Evolutionary conservation across 2,888 invertebrate genomes (phyloP).

Genomic region (Dicyrtoma fusca): DNA sequence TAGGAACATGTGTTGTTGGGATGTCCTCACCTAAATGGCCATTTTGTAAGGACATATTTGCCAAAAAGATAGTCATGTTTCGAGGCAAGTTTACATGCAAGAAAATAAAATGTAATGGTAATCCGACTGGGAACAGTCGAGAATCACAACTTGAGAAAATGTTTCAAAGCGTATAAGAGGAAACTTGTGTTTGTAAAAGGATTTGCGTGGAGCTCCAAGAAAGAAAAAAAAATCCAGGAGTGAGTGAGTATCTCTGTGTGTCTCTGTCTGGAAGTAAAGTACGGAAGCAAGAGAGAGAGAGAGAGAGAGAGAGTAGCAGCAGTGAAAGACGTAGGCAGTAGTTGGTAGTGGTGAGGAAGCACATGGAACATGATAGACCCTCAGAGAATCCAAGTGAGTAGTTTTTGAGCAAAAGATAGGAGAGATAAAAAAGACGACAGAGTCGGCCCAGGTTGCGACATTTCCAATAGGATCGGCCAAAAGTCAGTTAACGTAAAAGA

Average conservation of each 20-base stretch:
- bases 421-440: constrained; percentile 33
- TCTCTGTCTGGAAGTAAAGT: constrained; percentile 14
- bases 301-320: neutral
- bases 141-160: constrained; percentile 28
- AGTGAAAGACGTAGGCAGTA: neutral
- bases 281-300: constrained; percentile 7
- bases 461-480: constrained; percentile 44
- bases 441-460: constrained; percentile 40
- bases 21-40: constrained; percentile 34
- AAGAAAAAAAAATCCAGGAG: neutral
- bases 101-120: constrained; percentile 41
- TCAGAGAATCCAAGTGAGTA: constrained; percentile 28
- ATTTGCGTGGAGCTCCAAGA: constrained; percentile 30
- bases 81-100: constrained; percentile 32
- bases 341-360: constrained; percentile 15
- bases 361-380: constrained; percentile 33
- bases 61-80: constrained; percentile 29
- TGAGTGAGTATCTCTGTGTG: too few relatives aligned
- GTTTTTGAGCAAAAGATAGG: constrained; percentile 9
- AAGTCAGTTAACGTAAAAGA: constrained; percentile 47
- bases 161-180: constrained; percentile 29
- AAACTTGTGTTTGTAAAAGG: constrained; percentile 41
- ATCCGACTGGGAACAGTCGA: constrained; percentile 37
- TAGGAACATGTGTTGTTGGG: constrained; percentile 34
- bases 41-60: constrained; percentile 35